Conservation (phyloP, 2,113 vertebrate genomes). For the Polypterus bichir region DNA sequence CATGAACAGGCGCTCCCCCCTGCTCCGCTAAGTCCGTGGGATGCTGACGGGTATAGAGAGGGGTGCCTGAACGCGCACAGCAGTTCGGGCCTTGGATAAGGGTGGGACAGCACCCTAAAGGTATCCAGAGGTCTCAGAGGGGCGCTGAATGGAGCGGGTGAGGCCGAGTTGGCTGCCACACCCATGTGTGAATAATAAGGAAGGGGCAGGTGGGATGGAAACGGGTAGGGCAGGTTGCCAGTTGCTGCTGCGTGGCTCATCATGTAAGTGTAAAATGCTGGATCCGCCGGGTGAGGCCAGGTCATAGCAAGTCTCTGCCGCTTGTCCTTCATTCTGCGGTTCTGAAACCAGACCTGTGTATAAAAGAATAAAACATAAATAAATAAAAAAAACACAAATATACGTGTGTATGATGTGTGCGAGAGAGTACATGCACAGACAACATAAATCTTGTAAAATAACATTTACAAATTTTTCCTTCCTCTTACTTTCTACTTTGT, state of each 20-base stretch:
- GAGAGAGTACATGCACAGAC: too few species aligned
- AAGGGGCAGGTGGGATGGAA: slow-evolving; percentile 87
- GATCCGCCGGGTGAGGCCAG: slow-evolving; percentile 93
- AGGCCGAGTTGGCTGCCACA: slow-evolving; percentile 61
- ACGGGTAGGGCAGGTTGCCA: slow-evolving; percentile 85
- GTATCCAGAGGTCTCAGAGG: slow-evolving; percentile 87
- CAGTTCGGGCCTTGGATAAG: slow-evolving; percentile 88
- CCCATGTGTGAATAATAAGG: slow-evolving; percentile 91
- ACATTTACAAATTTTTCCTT: too few species aligned
- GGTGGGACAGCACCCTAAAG: slow-evolving; percentile 85
- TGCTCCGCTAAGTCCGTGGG: slow-evolving; percentile 73
- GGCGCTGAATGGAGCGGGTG: slow-evolving; percentile 67
- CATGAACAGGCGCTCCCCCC: slow-evolving; percentile 80
- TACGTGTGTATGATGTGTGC: too few species aligned
- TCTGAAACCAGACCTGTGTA: slow-evolving; percentile 94
- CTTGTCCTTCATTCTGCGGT: slow-evolving; percentile 97
- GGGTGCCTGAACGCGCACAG: slow-evolving; percentile 93
- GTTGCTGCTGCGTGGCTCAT: slow-evolving; percentile 95
- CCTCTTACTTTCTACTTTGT: too few species aligned
- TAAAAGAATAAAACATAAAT: slow-evolving; percentile 5
- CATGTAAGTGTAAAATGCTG: slow-evolving; percentile 97
- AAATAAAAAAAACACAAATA: too few species aligned
- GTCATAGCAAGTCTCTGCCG: slow-evolving; percentile 92
- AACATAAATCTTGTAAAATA: too few species aligned
- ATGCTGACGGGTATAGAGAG: slow-evolving; percentile 69